These are phyloP conservation scores for Drosophila macrospina DNA, from an alignment of 2,888 invertebrate genomes.

Conservation along the genomic window DNA sequence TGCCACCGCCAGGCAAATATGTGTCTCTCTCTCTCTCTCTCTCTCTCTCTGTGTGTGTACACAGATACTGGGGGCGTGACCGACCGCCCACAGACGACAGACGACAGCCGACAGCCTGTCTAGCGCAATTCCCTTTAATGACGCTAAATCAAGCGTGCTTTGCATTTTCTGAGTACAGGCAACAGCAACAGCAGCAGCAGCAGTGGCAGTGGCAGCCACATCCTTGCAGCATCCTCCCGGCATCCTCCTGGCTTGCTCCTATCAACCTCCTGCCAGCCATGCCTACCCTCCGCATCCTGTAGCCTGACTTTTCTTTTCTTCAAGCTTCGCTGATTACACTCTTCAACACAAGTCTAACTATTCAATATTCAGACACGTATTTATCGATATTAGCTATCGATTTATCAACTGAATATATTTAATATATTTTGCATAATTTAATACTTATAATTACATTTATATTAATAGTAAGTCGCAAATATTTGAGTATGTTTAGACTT, in stretches of 20 bases:
- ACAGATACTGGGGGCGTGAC: slow-evolving; percentile 42
- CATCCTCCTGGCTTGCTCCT: slow-evolving; percentile 21
- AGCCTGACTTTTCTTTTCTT: slow-evolving; percentile 25
- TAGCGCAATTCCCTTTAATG: slow-evolving; percentile 70
- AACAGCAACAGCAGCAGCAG: slow-evolving; percentile 4
- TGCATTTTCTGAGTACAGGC: slow-evolving; percentile 62
- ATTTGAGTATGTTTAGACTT: too few relatives aligned
- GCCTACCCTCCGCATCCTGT: slow-evolving; percentile 22
- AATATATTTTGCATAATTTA: too few relatives aligned
- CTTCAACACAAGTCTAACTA: slow-evolving; percentile 9
- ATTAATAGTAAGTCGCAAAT: too few relatives aligned
- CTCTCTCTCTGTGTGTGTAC: slow-evolving; percentile 13
- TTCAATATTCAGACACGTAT: not conserved
- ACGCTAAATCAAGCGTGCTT: slow-evolving; percentile 80
- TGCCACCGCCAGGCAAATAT: slow-evolving; percentile 76
- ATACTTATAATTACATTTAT: too few relatives aligned
- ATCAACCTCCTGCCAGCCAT: slow-evolving; percentile 14
- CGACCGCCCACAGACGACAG: slow-evolving; percentile 37
- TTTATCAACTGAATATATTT: too few relatives aligned
- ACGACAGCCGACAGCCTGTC: slow-evolving; percentile 49
- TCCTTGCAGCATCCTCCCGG: slow-evolving; percentile 34
- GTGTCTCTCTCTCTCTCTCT: slow-evolving; percentile 11
- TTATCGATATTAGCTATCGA: not conserved
- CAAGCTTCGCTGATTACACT: slow-evolving; percentile 44
- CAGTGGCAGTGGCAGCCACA: slow-evolving; percentile 31